A percentile compares a stretch with the other conserved stretches of the same genome.
Evolutionary conservation across 2,888 invertebrate species (phyloP).

Genomic region (Sericinus montela): DNA sequence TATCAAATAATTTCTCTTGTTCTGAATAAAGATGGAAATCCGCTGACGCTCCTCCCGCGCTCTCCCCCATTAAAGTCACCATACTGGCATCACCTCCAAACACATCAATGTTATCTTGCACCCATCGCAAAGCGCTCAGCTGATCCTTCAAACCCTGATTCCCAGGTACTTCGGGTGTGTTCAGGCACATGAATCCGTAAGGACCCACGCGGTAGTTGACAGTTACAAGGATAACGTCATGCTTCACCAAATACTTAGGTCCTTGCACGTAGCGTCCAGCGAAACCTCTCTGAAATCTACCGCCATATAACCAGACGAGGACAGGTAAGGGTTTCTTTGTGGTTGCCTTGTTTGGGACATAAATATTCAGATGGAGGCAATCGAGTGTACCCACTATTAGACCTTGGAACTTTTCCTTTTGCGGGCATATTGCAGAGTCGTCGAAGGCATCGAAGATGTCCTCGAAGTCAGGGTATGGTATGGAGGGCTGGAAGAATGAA

Average conservation of each 20-base stretch:
- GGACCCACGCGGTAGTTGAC: conserved; percentile 55
- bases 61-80: conserved; percentile 51
- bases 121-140: conserved; percentile 42
- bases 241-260: conserved; percentile 40
- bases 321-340: conserved; percentile 37
- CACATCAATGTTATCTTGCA: conserved; percentile 42
- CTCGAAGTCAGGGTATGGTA: conserved; percentile 23
- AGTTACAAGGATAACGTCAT: conserved; percentile 41
- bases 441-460: conserved; percentile 29
- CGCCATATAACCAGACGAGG: conserved; percentile 59
- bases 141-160: conserved; percentile 61
- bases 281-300: conserved; percentile 45
- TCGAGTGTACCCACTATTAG: conserved; percentile 53
- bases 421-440: conserved; percentile 38
- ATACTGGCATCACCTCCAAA: conserved; percentile 48
- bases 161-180: conserved; percentile 46
- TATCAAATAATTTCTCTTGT: conserved; percentile 40
- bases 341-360: conserved; percentile 57
- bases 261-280: conserved; percentile 37
- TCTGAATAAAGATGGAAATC: conserved; percentile 44
- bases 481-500: no score
- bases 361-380: conserved; percentile 81
- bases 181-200: conserved; percentile 56
- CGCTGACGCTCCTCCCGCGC: conserved; percentile 47
- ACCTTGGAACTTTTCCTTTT: conserved; percentile 35